These are phyloP conservation scores for Bovichtus variegatus DNA, from an alignment of 2,797 vertebrate species.

Conservation along the genomic window DNA sequence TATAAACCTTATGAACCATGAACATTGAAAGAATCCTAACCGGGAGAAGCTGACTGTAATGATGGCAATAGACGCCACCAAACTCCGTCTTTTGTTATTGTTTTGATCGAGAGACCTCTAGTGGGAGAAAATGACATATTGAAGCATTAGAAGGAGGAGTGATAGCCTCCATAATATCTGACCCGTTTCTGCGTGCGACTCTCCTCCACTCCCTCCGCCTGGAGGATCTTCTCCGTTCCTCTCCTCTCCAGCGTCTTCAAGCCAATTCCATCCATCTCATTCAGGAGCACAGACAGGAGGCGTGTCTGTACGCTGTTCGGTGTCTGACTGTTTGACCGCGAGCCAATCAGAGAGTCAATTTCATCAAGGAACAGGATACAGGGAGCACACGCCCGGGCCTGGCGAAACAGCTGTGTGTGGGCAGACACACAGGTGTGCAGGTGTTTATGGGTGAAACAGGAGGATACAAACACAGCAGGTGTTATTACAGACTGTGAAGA, in stretches of 20 bases:
- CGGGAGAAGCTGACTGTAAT: no score
- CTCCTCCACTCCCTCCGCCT: slow-evolving; percentile 77
- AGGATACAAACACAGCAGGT: background rate
- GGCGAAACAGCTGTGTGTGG: slow-evolving; percentile 88
- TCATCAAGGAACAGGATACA: slow-evolving; percentile 97
- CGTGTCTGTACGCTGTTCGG: slow-evolving; percentile 87
- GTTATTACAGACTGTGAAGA: background rate
- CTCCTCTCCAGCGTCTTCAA: slow-evolving; percentile 90
- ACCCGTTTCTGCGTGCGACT: slow-evolving; percentile 80
- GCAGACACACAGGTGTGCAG: slow-evolving; percentile 11
- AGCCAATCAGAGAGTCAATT: slow-evolving; percentile 95
- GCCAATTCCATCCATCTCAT: slow-evolving; percentile 96
- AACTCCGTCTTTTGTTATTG: no score
- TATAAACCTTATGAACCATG: no score
- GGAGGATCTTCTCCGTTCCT: slow-evolving; percentile 77
- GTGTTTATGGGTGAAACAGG: background rate
- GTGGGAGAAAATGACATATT: no score
- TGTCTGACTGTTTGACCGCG: slow-evolving; percentile 78
- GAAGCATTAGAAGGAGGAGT: background rate
- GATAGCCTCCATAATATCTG: background rate
- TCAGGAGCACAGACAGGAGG: slow-evolving; percentile 94
- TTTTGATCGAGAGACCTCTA: no score
- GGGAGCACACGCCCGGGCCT: slow-evolving; percentile 93
- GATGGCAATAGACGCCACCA: no score
- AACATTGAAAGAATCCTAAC: no score